Base-by-base conservation (phyloP, 1,140 invertebrate genomes). In the Sycophila sp. region DNA sequence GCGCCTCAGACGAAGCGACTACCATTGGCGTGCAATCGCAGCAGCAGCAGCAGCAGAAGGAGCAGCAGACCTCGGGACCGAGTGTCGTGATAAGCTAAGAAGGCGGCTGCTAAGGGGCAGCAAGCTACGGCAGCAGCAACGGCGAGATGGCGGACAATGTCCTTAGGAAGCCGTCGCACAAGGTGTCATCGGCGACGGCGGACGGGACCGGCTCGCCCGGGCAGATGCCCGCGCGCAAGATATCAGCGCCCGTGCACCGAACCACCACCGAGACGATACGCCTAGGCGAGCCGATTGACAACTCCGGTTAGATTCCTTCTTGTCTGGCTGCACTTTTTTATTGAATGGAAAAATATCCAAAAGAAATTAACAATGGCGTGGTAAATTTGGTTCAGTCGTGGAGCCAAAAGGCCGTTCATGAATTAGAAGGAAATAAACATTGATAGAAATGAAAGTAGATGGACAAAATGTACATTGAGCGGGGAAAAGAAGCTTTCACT, bases 181-280 rank as follows among this genome's bases (percentile, higher is more conserved):
- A 84, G 73, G 74, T 78, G 63, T 79, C 77, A 67, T 47, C 65
- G 17, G 17, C 56, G 66, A 34, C 55, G 13, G 58, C 49, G 1
- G 53, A 56, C 56, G 34, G 32, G 13, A 26, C 66, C 22, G 69
- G 69, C 42, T n/a, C n/a, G n/a, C n/a, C n/a, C n/a, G n/a, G n/a
- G n/a, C 70, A 60, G 5, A 56, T 72, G 24, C 40, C 63, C 7
- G 42, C 70, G 71, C 79, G 76, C 40, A 84, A 82, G 62, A 76
- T 79, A 28, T 76, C 83, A 4, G 90, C 89, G 81, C 89, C 91
- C 71, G 89, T 93, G 76, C 91, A 93, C 78, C 90, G 92, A 77
- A 93, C 91, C 69, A 93, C 92, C 74, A 92, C 91, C 84, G 92
- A 93, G 85, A 92, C 91, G 83, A 89, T 93, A 81, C 89, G 92